Evolutionary conservation across 2,113 vertebrate genomes (phyloP), one percentile per base, ranked within the genome.

Genomic region (Dicaeum eximium): DNA sequence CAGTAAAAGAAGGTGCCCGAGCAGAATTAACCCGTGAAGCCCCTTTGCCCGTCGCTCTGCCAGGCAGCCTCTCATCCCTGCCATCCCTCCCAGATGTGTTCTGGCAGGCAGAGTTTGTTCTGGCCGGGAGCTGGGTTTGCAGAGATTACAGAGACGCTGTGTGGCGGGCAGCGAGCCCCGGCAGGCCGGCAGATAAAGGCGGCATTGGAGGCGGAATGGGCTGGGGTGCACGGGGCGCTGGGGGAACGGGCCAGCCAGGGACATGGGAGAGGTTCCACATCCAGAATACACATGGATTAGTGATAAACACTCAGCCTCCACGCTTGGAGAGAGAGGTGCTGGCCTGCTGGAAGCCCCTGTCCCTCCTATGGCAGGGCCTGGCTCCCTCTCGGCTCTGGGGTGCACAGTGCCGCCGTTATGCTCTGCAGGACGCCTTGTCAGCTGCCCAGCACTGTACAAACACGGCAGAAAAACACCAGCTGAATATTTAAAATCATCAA

Each of bases 401-500:
- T 13, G 87, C 61, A 92, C 91, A 95, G 74, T 93, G 90, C 80
- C 40, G 58, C 90, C 30, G 21, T 96, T 97, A 95, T 90, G 87
- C 84, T 95, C 90, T 50, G 91, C 90, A 93, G 58, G 83, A 13
- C 78, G 72, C 30, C 91, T 61, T 57, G 78, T 89, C 94, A 90
- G n/a, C 89, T 91, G 81, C 93, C 89, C 94, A 86, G 54, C 4
- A 31, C 87, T 94, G 65, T 22, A 77, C 81, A 97, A 97, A 97
- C 91, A 92, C 10, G 17, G 89, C 93, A 96, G 87, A 42, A 95
- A 93, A 96, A 90, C 87, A 90, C 78, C 0, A 9, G 54, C 42
- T 47, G 93, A 93, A 94, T 95, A 89, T 90, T 91, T 85, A 85
- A 94, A 85, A 77, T 35, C 86, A 79, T 91, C 95, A 94, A 73